Base-by-base conservation (phyloP, 2,888 invertebrate species). In the Coelogynopora nodosa region DNA sequence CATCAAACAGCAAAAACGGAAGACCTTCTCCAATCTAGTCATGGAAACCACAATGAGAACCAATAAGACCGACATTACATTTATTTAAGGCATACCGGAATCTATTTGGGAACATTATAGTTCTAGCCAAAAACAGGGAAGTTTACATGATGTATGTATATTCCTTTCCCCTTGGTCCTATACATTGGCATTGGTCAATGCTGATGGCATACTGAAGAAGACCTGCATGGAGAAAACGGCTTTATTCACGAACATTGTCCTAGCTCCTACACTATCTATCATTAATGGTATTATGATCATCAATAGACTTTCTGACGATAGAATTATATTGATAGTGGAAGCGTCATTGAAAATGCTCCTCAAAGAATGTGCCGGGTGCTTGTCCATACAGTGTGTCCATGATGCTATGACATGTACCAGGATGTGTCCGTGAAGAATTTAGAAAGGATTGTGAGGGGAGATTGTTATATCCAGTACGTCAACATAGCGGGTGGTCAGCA, bases 21-120 rank as follows among this genome's bases (percentile, higher is more conserved):
- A 74, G 23, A 74, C 74, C 74, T 74, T 74, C 27, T 74, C 74
- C 74, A 74, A 74, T 74, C 49, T 49, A 49, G 49, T 49, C 49
- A 49, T 10, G 49, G 49, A 18, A 49, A 49, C 49, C 49, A 49
- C 49, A 49, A 18, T 49, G 49, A 49, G 49, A 49, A 49, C 49
- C 49, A 49, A 49, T 49, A 18, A 49, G 49, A 49, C 49, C 49
- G 18, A 49, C 49, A 49, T 49, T 18, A 49, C 49, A 49, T 74
- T n/a, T n/a, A n/a, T n/a, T 74, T 5, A 74, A 74, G 27, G 74
- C 74, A 74, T 5, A 74, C 74, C 74, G 74, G 74, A 74, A 74
- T 74, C 74, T 74, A 74, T 74, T 74, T 74, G 74, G 74, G 27
- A 74, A 74, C 74, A 74, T 74, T 13, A 74, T 74, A n/a, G 74